Conservation (phyloP, 2,113 vertebrate genomes). For the Picathartes gymnocephalus region DNA sequence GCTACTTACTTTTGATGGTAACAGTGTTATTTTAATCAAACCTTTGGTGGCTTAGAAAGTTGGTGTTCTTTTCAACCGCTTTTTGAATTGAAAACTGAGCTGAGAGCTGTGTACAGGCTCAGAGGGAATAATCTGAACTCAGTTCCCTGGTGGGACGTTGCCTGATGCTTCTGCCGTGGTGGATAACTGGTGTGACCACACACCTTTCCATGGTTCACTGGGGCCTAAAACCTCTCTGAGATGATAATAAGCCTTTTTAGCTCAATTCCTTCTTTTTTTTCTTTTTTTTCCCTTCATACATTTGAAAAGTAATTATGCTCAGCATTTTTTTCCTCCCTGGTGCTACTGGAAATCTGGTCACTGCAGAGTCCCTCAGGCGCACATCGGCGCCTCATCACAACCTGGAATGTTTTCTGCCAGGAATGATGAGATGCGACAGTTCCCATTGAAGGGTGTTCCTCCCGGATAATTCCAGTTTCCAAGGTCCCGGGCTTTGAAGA, state of each 20-base stretch:
- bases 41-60: background rate
- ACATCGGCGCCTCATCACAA: background rate
- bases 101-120: background rate
- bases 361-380: background rate
- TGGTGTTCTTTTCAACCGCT: background rate
- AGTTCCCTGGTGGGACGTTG: background rate
- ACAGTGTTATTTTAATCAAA: background rate
- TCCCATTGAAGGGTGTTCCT: conserved; percentile 46
- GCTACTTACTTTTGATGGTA: background rate
- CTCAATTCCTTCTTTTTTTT: no score
- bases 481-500: conserved; percentile 51
- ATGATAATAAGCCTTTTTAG: background rate
- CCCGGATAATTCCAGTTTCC: conserved; percentile 49
- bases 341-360: background rate
- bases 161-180: background rate
- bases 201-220: background rate
- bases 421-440: background rate
- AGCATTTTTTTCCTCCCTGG: background rate
- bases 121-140: background rate
- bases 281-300: background rate
- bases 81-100: background rate
- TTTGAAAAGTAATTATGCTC: background rate
- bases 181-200: background rate
- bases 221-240: background rate
- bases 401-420: conserved; percentile 12